A percentile compares a stretch with the other conserved stretches of the same genome.
phyloP scores from a whole-genome alignment of 2,888 invertebrate species.

The Cantharis rufa region DNA sequence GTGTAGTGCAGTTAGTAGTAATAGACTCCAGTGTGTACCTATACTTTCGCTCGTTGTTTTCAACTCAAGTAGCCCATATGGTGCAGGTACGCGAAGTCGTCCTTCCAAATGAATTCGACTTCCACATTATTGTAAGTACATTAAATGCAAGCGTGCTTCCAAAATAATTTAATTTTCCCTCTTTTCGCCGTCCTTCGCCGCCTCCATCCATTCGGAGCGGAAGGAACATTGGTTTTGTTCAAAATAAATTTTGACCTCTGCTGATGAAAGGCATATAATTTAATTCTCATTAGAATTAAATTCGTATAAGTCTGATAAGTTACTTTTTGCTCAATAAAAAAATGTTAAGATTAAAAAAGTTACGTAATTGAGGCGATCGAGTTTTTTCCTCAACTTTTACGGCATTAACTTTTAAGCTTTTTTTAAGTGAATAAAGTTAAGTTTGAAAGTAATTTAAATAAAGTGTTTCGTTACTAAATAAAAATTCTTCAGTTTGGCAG shows the following conservation, averaged over 20 bases:
- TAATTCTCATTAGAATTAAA: neutral
- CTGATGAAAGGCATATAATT: neutral
- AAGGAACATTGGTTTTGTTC: neutral
- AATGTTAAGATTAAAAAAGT: neutral
- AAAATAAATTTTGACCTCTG: neutral
- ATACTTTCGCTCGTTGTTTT: constrained; percentile 21
- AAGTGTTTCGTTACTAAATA: neutral
- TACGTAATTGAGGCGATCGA: neutral
- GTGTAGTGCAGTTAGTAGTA: constrained; percentile 27
- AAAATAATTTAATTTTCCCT: neutral
- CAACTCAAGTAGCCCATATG: constrained; percentile 63
- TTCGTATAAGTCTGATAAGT: neutral
- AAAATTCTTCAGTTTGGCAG: neutral
- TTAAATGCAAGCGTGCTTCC: neutral
- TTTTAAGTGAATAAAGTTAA: neutral
- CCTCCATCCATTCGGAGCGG: neutral
- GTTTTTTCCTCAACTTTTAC: neutral
- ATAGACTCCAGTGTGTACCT: constrained; percentile 22
- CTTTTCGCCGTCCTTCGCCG: neutral
- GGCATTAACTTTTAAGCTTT: neutral
- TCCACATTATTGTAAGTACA: constrained; percentile 76
- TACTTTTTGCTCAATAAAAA: neutral
- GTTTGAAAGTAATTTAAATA: neutral
- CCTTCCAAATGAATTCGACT: constrained; percentile 78
- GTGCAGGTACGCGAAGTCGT: constrained; percentile 81